Evolutionary conservation across 2,113 vertebrate genomes (phyloP).

Genomic region (Archocentrus centrarchus): DNA sequence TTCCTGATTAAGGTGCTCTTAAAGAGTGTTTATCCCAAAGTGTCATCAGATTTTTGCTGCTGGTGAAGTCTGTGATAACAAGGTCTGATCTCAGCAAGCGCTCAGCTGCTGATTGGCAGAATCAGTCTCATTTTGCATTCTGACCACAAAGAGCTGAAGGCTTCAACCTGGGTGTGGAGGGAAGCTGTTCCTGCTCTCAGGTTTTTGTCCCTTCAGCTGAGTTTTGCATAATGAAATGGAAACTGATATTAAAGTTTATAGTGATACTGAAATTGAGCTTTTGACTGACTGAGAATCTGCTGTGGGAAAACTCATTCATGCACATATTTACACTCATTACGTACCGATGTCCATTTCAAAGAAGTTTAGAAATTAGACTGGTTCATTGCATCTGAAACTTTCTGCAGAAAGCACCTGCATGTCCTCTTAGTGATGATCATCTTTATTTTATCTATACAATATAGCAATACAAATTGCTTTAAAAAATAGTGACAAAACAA

Average conservation of each 20-base stretch:
- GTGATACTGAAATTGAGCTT: not conserved
- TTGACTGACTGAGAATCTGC: not conserved
- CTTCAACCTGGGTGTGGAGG: not conserved
- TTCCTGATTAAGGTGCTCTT: not conserved
- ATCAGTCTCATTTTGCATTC: conserved; percentile 27
- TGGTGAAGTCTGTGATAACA: conserved; percentile 10
- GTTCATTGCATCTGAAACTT: not conserved
- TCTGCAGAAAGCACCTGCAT: not conserved
- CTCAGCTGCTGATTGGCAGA: not conserved
- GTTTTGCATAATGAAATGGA: conserved; percentile 21
- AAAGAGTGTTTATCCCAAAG: not conserved
- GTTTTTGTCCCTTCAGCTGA: not conserved
- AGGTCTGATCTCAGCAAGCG: not conserved
- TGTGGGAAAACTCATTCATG: not conserved
- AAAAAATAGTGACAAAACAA: no score
- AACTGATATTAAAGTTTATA: not conserved
- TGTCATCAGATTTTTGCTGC: not conserved
- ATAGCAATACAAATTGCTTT: no score
- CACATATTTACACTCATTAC: not conserved
- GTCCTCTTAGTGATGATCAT: not conserved
- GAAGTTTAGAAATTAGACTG: not conserved
- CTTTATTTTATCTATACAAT: not conserved
- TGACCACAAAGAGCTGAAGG: not conserved
- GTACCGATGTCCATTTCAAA: not conserved
- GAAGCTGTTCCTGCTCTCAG: not conserved